phyloP scores from a whole-genome alignment of 1,140 invertebrate species.

The Reticulitermes speratus region DNA sequence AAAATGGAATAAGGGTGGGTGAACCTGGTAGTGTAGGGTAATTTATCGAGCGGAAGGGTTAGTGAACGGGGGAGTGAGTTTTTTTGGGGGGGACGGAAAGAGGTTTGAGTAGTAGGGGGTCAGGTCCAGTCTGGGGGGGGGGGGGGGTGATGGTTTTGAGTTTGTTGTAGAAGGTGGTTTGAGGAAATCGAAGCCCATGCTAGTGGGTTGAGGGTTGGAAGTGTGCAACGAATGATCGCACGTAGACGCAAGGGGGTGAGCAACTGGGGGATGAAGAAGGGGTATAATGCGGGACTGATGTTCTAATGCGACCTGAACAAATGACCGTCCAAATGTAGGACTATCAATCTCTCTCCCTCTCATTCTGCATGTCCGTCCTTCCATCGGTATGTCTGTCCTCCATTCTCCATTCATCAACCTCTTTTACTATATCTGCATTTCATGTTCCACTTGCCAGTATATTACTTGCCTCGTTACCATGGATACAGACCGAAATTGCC shows the following conservation, averaged over 20 bases:
- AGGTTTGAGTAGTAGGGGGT: not conserved
- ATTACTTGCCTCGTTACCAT: conserved; percentile 15
- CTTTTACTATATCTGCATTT: conserved; percentile 9
- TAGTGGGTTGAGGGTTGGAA: too few species aligned
- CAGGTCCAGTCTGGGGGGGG: not conserved
- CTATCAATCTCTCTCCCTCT: conserved; percentile 2
- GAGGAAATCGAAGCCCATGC: not conserved
- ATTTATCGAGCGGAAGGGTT: too few species aligned
- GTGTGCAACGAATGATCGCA: too few species aligned
- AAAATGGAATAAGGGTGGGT: not conserved
- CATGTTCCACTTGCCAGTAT: conserved; percentile 4
- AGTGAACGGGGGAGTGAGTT: too few species aligned
- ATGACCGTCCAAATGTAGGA: conserved; percentile 1
- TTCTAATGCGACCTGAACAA: conserved; percentile 18
- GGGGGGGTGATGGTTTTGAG: not conserved
- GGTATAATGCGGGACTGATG: conserved; percentile 8
- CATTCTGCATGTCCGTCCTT: too few species aligned
- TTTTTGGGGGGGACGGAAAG: not conserved
- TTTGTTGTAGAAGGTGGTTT: not conserved
- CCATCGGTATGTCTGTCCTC: too few species aligned
- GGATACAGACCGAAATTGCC: not conserved
- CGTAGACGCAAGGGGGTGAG: not conserved
- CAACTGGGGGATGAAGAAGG: not conserved
- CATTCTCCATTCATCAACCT: not conserved
- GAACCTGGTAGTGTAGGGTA: too few species aligned